phyloP scores from a whole-genome alignment of 2,888 invertebrate genomes.

The Hesperia comma region DNA sequence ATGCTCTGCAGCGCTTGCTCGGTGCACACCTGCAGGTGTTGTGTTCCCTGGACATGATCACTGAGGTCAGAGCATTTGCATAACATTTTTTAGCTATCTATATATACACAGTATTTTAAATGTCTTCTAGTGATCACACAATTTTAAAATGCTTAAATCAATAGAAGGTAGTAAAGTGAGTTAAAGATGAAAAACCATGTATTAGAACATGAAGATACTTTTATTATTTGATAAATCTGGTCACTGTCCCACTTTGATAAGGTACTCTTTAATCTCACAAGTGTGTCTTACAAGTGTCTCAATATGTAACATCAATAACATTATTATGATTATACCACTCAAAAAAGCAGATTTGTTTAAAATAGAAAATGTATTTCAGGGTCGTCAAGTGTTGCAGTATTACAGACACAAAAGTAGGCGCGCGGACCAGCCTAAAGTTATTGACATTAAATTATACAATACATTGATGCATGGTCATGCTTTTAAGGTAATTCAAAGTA shows the following conservation, averaged over 20 bases:
- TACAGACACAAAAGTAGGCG: slow-evolving; percentile 63
- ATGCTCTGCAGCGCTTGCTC: slow-evolving; percentile 83
- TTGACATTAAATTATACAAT: slow-evolving; percentile 86
- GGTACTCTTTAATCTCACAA: background rate
- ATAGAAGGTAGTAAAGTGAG: no score
- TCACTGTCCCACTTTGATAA: slow-evolving; percentile 1
- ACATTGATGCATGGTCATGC: slow-evolving; percentile 88
- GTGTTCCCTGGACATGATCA: slow-evolving; percentile 81
- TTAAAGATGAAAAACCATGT: no score
- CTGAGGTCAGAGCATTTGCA: slow-evolving; percentile 58
- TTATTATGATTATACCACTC: no score
- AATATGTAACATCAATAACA: no score
- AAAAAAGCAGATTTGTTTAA: background rate
- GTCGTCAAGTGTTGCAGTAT: slow-evolving; percentile 71
- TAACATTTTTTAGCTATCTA: background rate
- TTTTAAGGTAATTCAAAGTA: slow-evolving; percentile 67
- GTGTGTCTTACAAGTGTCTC: no score
- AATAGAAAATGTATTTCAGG: slow-evolving; percentile 54
- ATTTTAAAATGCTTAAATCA: no score
- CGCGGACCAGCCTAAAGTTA: slow-evolving; percentile 61
- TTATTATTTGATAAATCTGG: background rate
- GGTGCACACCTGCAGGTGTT: slow-evolving; percentile 88
- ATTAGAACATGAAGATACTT: no score
- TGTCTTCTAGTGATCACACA: no score
- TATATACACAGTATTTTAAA: no score